A percentile compares a stretch with the other conserved stretches of the same genome.
Conservation (phyloP, 2,797 vertebrate genomes). For the Eremophila alpestris region DNA sequence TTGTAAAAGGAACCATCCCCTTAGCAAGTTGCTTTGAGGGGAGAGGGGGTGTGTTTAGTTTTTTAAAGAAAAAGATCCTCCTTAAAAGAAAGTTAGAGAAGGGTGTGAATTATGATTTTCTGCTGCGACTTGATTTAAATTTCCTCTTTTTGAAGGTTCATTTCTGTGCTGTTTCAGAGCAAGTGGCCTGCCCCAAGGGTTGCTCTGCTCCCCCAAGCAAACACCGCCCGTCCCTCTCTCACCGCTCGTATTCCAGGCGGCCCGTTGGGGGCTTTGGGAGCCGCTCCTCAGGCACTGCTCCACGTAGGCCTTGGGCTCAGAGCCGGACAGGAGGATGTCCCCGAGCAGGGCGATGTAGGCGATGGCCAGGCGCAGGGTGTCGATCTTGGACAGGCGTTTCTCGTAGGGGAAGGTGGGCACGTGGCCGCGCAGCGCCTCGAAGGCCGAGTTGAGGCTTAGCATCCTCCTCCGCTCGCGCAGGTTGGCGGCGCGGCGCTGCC, state of each 20-base stretch:
- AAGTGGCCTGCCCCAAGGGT: too few relatives aligned
- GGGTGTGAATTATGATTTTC: not conserved
- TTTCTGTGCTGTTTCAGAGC: accelerated
- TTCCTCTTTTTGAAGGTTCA: not conserved
- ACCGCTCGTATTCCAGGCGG: conserved; percentile 85
- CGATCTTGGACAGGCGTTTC: conserved; percentile 85
- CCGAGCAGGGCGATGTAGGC: conserved; percentile 83
- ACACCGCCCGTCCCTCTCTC: not conserved
- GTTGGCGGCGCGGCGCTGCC: conserved; percentile 78
- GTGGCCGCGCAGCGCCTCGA: conserved; percentile 79
- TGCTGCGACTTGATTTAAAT: not conserved
- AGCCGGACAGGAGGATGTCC: conserved; percentile 82
- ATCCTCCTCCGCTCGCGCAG: conserved; percentile 83
- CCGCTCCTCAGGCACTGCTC: conserved; percentile 82
- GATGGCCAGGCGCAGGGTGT: conserved; percentile 80
- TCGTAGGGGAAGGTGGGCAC: conserved; percentile 85
- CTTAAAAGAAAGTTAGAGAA: not conserved
- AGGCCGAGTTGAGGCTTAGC: conserved; percentile 83
- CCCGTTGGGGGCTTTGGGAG: conserved; percentile 72
- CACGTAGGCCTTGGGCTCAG: conserved; percentile 79
- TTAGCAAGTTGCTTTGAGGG: not conserved
- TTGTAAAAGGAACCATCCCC: not conserved
- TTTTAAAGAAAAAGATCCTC: not conserved
- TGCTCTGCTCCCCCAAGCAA: too few relatives aligned
- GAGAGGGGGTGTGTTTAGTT: accelerated